Conservation (phyloP, 2,797 vertebrate species). For the Carapus acus region DNA sequence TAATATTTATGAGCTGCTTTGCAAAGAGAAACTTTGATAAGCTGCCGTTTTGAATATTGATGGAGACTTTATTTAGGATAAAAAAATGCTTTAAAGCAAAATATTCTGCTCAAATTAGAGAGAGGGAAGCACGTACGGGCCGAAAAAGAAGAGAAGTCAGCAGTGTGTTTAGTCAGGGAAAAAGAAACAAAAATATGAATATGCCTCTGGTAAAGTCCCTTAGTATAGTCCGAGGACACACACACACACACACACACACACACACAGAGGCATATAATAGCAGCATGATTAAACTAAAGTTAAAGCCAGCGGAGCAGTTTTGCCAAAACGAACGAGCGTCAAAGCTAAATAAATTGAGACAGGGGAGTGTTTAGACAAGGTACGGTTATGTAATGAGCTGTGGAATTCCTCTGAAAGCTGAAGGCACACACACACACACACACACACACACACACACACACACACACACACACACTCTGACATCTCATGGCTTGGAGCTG, state of each 20-base stretch:
- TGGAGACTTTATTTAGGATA: constrained; percentile 71
- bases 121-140: constrained; percentile 20
- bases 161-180: constrained; percentile 37
- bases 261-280: too few species aligned
- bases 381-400: constrained; percentile 45
- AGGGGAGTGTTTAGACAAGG: neutral
- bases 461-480: constrained; percentile 14
- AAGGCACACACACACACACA: constrained; percentile 39
- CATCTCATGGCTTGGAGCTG: constrained; percentile 26
- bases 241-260: too few species aligned
- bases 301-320: too few species aligned
- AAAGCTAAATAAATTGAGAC: neutral
- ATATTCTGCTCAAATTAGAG: constrained; percentile 68
- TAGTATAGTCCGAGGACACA: too few species aligned
- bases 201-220: too few species aligned
- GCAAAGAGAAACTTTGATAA: constrained; percentile 79
- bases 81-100: constrained; percentile 70
- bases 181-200: neutral
- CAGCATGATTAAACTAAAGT: too few species aligned
- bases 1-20: constrained; percentile 79
- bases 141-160: constrained; percentile 22
- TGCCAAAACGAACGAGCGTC: neutral
- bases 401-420: constrained; percentile 42
- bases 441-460: constrained; percentile 19
- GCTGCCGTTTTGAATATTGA: constrained; percentile 74